phyloP scores from a whole-genome alignment of 2,888 invertebrate genomes.

The Parnassius apollo region DNA sequence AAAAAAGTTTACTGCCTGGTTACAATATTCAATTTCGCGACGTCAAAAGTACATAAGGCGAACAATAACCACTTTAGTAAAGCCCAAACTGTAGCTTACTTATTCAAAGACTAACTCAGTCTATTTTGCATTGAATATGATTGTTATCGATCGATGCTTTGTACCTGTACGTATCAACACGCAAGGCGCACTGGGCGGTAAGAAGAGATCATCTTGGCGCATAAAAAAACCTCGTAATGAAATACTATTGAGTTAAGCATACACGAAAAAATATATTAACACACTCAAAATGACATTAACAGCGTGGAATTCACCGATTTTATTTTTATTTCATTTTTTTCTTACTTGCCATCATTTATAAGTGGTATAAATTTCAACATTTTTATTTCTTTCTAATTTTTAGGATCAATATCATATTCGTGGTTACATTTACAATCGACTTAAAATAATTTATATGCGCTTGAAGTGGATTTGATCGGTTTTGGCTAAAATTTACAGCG shows the following conservation, averaged over 20 bases:
- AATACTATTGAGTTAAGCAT: slow-evolving; percentile 8
- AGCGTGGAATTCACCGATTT: slow-evolving; percentile 18
- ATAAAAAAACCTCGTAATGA: slow-evolving; percentile 7
- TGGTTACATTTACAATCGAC: slow-evolving; percentile 23
- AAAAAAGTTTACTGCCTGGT: slow-evolving; percentile 18
- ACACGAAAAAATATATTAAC: slow-evolving; percentile 10
- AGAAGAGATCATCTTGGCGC: slow-evolving; percentile 24
- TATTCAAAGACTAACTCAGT: slow-evolving; percentile 16
- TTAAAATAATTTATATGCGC: slow-evolving; percentile 18
- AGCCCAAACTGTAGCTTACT: slow-evolving; percentile 25
- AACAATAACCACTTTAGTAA: slow-evolving; percentile 30
- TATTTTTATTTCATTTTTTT: slow-evolving; percentile 16
- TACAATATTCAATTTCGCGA: slow-evolving; percentile 24
- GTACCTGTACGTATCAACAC: slow-evolving; percentile 34
- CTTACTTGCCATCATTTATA: slow-evolving; percentile 16
- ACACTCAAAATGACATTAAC: slow-evolving; percentile 9
- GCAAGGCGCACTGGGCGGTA: slow-evolving; percentile 23
- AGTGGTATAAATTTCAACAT: slow-evolving; percentile 21
- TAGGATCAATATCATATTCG: slow-evolving; percentile 19
- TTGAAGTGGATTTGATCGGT: slow-evolving; percentile 8
- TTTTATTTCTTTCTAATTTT: slow-evolving; percentile 15
- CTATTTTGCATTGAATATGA: slow-evolving; percentile 52
- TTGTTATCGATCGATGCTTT: slow-evolving; percentile 42
- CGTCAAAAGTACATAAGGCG: slow-evolving; percentile 20
- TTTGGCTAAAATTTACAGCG: neutral